Evolutionary conservation across 2,888 invertebrate genomes (phyloP).

Genomic region (Cosmopolites sordidus): DNA sequence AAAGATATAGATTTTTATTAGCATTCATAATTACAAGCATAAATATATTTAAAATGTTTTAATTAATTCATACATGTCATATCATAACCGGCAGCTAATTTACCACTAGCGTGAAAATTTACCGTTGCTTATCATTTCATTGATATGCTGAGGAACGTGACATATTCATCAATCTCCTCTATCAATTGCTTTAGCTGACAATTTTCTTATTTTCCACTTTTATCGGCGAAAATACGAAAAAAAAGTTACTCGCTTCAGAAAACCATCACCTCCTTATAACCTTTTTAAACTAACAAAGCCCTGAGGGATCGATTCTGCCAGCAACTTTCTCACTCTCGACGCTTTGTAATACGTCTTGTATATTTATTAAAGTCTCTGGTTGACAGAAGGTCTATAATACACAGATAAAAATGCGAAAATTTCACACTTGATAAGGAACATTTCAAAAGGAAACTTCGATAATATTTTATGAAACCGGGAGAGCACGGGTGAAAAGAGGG

Average conservation of each 20-base stretch:
- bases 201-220: slow-evolving; percentile 12
- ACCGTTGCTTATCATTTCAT: neutral
- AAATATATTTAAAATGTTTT: no score
- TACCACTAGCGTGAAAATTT: neutral
- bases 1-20: no score
- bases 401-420: slow-evolving; percentile 27
- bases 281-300: slow-evolving; percentile 20
- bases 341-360: slow-evolving; percentile 26
- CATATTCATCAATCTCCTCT: slow-evolving; percentile 1
- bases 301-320: slow-evolving; percentile 15
- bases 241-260: slow-evolving; percentile 10
- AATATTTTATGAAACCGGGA: slow-evolving; percentile 22
- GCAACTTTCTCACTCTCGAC: slow-evolving; percentile 10
- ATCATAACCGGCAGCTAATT: no score
- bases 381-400: slow-evolving; percentile 27
- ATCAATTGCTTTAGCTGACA: slow-evolving; percentile 1
- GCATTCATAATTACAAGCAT: no score
- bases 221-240: slow-evolving; percentile 9
- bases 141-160: neutral
- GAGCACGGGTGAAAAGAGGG: slow-evolving; percentile 1
- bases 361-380: slow-evolving; percentile 27
- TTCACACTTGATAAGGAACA: slow-evolving; percentile 29
- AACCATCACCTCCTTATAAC: slow-evolving; percentile 17
- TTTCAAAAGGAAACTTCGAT: slow-evolving; percentile 26
- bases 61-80: no score